A percentile compares a stretch with the other conserved stretches of the same genome.
Evolutionary conservation across 2,113 vertebrate species (phyloP).

Genomic region (Rhodinocichla rosea): DNA sequence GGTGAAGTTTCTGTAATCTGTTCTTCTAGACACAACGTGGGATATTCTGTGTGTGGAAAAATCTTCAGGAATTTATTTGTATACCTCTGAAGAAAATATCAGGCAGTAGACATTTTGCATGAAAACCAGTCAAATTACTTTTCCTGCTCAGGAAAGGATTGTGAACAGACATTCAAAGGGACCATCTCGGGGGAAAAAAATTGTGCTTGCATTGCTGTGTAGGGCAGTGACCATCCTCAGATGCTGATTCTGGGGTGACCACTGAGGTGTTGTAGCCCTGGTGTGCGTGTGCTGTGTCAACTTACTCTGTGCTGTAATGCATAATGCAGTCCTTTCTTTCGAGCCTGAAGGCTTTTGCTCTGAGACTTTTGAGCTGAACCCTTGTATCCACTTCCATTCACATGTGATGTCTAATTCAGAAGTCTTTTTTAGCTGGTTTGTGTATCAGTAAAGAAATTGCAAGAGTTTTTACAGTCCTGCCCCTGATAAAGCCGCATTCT

Average conservation of each 20-base stretch:
- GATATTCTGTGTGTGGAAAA: not conserved
- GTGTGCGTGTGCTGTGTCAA: accelerated
- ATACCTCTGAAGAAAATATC: not conserved
- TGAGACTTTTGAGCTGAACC: not conserved
- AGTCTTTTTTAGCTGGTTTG: not conserved
- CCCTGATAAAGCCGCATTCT: not conserved
- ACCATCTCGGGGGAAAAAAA: accelerated
- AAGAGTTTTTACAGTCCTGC: not conserved
- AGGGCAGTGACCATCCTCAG: not conserved
- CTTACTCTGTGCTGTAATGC: not conserved
- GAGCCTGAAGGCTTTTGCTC: not conserved
- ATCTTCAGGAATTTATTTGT: not conserved
- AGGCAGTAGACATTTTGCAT: not conserved
- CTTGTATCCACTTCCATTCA: not conserved
- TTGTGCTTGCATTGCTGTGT: not conserved
- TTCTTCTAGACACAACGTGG: not conserved
- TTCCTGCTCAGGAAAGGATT: not conserved
- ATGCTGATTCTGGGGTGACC: not conserved
- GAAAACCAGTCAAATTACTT: not conserved
- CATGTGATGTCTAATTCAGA: not conserved
- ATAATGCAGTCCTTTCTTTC: not conserved
- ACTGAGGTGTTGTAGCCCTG: not conserved
- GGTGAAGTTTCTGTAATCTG: not conserved
- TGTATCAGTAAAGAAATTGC: not conserved
- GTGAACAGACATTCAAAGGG: not conserved